Evolutionary conservation across 2,888 invertebrate species (phyloP).

Genomic region (Spilarctia lutea): DNA sequence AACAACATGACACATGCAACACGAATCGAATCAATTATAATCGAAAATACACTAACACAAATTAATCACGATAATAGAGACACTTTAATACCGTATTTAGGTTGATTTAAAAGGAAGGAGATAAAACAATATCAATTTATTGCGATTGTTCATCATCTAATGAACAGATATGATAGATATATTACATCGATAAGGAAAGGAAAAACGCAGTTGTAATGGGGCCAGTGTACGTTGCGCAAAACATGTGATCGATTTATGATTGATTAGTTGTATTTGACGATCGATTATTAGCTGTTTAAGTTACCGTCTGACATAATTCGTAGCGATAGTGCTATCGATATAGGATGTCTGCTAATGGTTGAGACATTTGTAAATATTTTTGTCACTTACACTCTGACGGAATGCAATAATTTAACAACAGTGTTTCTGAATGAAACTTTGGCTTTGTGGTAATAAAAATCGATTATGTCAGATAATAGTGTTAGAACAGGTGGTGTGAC

Average conservation of each 20-base stretch:
- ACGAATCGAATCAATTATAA: constrained; percentile 41
- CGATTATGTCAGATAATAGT: too few species aligned
- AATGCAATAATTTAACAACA: neutral
- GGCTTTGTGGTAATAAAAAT: too few species aligned
- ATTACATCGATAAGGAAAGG: constrained; percentile 54
- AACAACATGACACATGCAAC: constrained; percentile 40
- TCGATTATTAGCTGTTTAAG: constrained; percentile 76
- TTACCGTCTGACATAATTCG: constrained; percentile 75
- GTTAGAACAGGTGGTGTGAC: too few species aligned
- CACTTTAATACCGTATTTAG: constrained; percentile 62
- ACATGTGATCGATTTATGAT: constrained; percentile 73
- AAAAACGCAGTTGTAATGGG: constrained; percentile 67
- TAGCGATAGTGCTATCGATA: constrained; percentile 59
- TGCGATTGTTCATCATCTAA: constrained; percentile 62
- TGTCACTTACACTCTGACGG: neutral
- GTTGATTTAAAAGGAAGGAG: constrained; percentile 60
- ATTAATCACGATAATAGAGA: constrained; percentile 59
- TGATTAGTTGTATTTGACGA: constrained; percentile 69
- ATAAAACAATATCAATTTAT: constrained; percentile 58
- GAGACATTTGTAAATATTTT: neutral
- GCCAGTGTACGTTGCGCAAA: constrained; percentile 70
- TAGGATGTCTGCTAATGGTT: constrained; percentile 30
- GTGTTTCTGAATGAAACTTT: neutral
- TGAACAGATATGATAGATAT: constrained; percentile 60
- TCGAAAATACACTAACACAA: constrained; percentile 49